Evolutionary conservation across 2,113 vertebrate genomes (phyloP), one percentile per base, ranked within the genome.

Genomic region (Ctenodactylus gundi): DNA sequence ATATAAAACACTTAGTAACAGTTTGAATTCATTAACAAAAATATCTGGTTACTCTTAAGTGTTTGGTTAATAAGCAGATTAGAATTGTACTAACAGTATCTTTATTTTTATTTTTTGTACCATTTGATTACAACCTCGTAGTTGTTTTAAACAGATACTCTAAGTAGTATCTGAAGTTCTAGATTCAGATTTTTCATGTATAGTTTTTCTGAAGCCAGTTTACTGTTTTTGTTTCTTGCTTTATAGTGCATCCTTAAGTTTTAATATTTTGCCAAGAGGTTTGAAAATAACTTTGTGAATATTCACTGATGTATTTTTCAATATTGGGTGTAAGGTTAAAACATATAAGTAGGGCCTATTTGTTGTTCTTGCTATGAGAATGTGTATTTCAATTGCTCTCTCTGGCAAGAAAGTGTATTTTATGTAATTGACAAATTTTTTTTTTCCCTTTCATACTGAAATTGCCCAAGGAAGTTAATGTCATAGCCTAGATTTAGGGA

Each of bases 1-100:
- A 55, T 29, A 44, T n/a, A 41, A 65, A 80, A 68, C 1, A 18
- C 34, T 95, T 84, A 10, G n/a, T 49, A 76, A 51, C 85, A 87
- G 11, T 81, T 94, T 67, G 13, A 88, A 20, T 72, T 95, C 29
- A 89, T 80, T 81, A 49, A 92, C 31, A n/a, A 81, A 87, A 73
- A n/a, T 46, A 14, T 31, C 36, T 44, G 81, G 7, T 60, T 93
- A 29, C 11, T 78, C 46, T 31, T 5, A 73, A 87, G 21, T 72
- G 25, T 68, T 93, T 82, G 15, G 77, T 88, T 46, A 80, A 39
- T 53, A 88, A 86, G 21, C n/a, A 94, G 78, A 41, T 86, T 39
- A 29, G 46, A 39, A 46, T 76, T 88, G 67, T 83, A 4, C 64
- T 49, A 62, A 12, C 13, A 51, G 4, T 83, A 14, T 21, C 17